Evolutionary conservation across 2,113 vertebrate genomes (phyloP).

Genomic region (Cardinalis cardinalis): DNA sequence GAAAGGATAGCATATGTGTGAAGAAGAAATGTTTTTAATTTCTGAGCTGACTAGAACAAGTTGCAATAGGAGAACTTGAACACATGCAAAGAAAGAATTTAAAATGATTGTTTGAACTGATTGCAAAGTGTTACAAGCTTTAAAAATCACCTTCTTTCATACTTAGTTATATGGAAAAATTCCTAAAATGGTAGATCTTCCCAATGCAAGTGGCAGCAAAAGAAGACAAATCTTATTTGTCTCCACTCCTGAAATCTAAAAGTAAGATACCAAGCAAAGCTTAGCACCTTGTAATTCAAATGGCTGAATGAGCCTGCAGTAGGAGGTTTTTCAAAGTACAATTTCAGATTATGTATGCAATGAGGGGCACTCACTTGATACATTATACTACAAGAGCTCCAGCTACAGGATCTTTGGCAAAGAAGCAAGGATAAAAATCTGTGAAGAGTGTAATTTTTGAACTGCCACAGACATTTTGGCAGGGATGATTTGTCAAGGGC

Average conservation of each 20-base stretch:
- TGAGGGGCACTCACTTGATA: neutral
- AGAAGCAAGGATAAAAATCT: neutral
- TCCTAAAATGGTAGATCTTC: neutral
- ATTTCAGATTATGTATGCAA: neutral
- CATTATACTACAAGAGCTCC: neutral
- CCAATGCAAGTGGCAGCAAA: neutral
- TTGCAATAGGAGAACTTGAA: neutral
- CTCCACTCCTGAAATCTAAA: neutral
- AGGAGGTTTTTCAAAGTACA: neutral
- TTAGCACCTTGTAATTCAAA: neutral
- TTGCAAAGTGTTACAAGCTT: neutral
- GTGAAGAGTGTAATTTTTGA: slow-evolving; percentile 21
- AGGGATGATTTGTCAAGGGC: neutral
- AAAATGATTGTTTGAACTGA: neutral
- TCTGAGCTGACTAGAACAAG: neutral
- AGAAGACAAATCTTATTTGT: neutral
- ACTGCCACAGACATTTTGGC: slow-evolving; percentile 20
- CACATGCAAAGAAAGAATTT: neutral
- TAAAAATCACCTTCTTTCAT: neutral
- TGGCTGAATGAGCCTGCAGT: neutral
- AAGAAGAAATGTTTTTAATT: neutral
- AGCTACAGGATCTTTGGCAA: slow-evolving; percentile 5
- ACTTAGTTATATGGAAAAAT: neutral
- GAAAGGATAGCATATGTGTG: neutral
- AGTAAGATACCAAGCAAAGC: neutral